Percentiles rank a stretch among this genome's conserved stretches.
phyloP scores from a whole-genome alignment of 2,797 vertebrate genomes.

The Parambassis ranga region DNA sequence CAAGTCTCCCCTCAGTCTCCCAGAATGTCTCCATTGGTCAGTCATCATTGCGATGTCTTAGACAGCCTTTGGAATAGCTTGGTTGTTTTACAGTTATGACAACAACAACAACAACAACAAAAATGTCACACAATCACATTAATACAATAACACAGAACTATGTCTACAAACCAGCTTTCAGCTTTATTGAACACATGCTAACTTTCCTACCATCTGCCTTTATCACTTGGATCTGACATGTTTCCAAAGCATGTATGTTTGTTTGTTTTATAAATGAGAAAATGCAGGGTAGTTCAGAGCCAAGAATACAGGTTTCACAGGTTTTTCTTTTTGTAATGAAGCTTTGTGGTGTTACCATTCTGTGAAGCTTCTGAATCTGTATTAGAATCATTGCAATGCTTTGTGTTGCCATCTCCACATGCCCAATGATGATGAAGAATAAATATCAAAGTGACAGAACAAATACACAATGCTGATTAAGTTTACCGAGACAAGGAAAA shows the following conservation, averaged over 20 bases:
- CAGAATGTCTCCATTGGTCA: conserved; percentile 56
- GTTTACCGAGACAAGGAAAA: too few species aligned
- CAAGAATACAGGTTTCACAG: conserved; percentile 24
- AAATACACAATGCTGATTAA: too few species aligned
- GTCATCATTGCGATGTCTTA: not conserved
- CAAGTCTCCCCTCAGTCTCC: conserved; percentile 53
- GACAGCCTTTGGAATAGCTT: conserved; percentile 2
- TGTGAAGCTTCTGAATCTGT: too few species aligned
- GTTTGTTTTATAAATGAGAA: conserved; percentile 3
- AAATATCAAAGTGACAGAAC: too few species aligned
- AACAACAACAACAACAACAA: not conserved
- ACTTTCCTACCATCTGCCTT: conserved; percentile 3
- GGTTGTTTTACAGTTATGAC: not conserved
- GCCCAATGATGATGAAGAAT: too few species aligned
- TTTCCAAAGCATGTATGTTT: not conserved
- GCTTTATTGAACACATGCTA: not conserved
- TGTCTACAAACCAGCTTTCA: not conserved
- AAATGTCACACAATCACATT: not conserved
- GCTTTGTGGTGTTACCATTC: too few species aligned
- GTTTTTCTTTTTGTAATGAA: too few species aligned
- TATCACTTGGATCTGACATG: conserved; percentile 3
- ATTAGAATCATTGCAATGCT: too few species aligned
- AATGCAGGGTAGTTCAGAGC: not conserved
- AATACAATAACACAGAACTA: not conserved
- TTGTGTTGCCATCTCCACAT: too few species aligned